Conservation (phyloP, 2,888 invertebrate species). For the Hypercompe scribonia region DNA sequence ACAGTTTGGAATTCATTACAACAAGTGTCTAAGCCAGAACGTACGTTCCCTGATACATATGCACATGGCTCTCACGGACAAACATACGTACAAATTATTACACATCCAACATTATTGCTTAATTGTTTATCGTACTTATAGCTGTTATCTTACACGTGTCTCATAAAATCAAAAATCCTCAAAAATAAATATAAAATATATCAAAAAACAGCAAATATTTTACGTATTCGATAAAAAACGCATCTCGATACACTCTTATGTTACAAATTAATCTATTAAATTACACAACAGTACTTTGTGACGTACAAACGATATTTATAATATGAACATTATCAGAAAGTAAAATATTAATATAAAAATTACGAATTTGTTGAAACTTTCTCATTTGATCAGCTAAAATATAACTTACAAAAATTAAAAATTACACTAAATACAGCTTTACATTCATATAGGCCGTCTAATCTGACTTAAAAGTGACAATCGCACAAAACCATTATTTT, state of each 20-base stretch:
- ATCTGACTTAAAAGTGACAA: constrained; percentile 21
- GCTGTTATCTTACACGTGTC: constrained; percentile 42
- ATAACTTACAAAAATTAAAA: background rate
- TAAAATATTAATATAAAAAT: constrained; percentile 11
- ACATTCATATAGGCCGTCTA: constrained; percentile 49
- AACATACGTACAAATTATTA: background rate
- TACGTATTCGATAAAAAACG: constrained; percentile 10
- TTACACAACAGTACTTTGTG: constrained; percentile 42
- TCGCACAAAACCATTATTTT: constrained; percentile 1
- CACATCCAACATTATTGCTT: constrained; percentile 39
- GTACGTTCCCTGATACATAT: constrained; percentile 12
- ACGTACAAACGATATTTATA: constrained; percentile 23
- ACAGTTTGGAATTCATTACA: background rate
- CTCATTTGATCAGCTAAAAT: background rate
- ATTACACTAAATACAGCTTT: background rate
- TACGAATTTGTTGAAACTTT: background rate
- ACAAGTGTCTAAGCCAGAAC: background rate
- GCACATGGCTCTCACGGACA: constrained; percentile 1
- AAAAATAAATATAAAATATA: constrained; percentile 30
- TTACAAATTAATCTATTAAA: constrained; percentile 20
- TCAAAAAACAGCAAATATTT: constrained; percentile 35
- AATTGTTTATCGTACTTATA: constrained; percentile 37
- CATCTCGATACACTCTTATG: constrained; percentile 11
- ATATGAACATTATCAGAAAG: background rate
- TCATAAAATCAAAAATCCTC: constrained; percentile 32